These are phyloP conservation scores for Agonopterix heracliana DNA, from an alignment of 2,888 invertebrate species.

Conservation along the genomic window DNA sequence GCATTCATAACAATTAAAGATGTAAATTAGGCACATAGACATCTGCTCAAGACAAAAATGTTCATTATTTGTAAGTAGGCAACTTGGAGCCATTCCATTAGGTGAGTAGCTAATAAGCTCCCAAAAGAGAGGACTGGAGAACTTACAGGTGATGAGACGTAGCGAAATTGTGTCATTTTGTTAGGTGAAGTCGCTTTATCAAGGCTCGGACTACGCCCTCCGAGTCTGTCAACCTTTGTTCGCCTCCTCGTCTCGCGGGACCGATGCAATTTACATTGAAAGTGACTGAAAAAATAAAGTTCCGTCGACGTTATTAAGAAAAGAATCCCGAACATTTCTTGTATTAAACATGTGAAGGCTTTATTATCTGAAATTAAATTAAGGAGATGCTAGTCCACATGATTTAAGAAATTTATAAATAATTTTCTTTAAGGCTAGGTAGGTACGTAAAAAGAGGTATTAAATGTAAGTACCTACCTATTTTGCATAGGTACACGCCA, in stretches of 20 bases:
- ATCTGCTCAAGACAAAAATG: background rate
- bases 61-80: slow-evolving; percentile 1
- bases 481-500: no score
- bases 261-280: slow-evolving; percentile 48
- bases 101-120: slow-evolving; percentile 2
- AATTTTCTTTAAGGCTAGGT: no score
- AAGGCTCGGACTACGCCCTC: slow-evolving; percentile 8
- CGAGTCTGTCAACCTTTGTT: slow-evolving; percentile 27
- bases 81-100: background rate
- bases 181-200: slow-evolving; percentile 20
- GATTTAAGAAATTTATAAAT: no score
- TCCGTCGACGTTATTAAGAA: slow-evolving; percentile 17
- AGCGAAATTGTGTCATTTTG: slow-evolving; percentile 28
- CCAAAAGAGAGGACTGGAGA: slow-evolving; percentile 1
- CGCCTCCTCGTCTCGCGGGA: slow-evolving; percentile 36
- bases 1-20: no score
- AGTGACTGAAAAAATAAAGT: slow-evolving; percentile 33
- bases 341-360: background rate
- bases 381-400: background rate
- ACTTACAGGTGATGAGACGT: slow-evolving; percentile 23
- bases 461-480: no score
- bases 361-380: slow-evolving; percentile 12
- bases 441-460: no score
- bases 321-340: slow-evolving; percentile 12
- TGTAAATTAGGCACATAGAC: no score